These are phyloP conservation scores for Pandion haliaetus DNA, from an alignment of 2,113 vertebrate species.

Conservation along the genomic window DNA sequence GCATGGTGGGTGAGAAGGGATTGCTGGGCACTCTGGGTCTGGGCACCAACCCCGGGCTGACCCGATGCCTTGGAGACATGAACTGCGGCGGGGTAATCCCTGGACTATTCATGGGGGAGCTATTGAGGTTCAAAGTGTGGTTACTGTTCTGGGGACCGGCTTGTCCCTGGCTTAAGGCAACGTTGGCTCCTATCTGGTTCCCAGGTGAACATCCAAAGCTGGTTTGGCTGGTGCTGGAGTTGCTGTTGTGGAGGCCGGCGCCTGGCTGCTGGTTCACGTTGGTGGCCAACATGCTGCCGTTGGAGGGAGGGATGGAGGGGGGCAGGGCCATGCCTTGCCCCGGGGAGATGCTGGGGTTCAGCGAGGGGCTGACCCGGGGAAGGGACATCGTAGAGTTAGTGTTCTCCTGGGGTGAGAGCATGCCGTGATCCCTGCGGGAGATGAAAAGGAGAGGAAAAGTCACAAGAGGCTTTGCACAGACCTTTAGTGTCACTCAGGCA, in stretches of 20 bases:
- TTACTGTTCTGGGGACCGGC: slow-evolving; percentile 70
- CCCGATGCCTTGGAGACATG: slow-evolving; percentile 87
- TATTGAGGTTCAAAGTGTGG: slow-evolving; percentile 67
- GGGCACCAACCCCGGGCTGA: slow-evolving; percentile 82
- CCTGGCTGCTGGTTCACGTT: slow-evolving; percentile 75
- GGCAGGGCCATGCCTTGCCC: slow-evolving; percentile 74
- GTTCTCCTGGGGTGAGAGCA: slow-evolving; percentile 94
- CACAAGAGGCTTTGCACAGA: not conserved
- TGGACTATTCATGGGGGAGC: slow-evolving; percentile 85
- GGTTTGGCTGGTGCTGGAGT: slow-evolving; percentile 72
- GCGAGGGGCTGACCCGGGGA: slow-evolving; percentile 76
- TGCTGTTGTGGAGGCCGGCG: slow-evolving; percentile 77
- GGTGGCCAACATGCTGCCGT: slow-evolving; percentile 68
- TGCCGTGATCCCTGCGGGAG: slow-evolving; percentile 87
- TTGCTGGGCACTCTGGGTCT: slow-evolving; percentile 82
- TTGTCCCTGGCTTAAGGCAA: slow-evolving; percentile 80
- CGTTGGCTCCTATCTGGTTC: slow-evolving; percentile 72
- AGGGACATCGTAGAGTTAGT: slow-evolving; percentile 84
- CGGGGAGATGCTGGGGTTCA: slow-evolving; percentile 75
- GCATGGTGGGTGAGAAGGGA: slow-evolving; percentile 87
- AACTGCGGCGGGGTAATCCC: slow-evolving; percentile 88
- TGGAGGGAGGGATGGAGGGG: slow-evolving; percentile 73
- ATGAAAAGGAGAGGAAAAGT: not conserved
- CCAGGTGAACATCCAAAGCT: slow-evolving; percentile 74
- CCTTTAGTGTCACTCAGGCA: not conserved